Base-by-base conservation (phyloP, 1,140 invertebrate genomes). In the Parasteatoda tepidariorum region DNA sequence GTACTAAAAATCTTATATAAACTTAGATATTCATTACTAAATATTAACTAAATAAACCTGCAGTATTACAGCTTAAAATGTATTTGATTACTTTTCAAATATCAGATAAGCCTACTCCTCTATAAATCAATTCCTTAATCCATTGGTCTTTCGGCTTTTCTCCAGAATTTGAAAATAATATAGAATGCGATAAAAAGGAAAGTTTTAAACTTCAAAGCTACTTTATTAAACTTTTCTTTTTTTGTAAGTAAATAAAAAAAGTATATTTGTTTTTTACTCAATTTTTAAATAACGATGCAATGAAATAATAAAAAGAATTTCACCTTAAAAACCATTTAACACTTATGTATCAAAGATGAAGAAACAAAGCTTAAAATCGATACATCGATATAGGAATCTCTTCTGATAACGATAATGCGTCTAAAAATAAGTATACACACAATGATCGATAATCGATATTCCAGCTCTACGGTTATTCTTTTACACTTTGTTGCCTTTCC, bases 341-440 rank as follows among this genome's bases (percentile, higher is more conserved):
- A 59, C n/a, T 59, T 59, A 59, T 22, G 7, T 22, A 59, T 26
- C 57, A 22, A 7, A 7, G 24, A n/a, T 22, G 57, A 59, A 59
- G 24, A 59, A 22, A 59, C 57, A 59, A 59, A 22, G 57, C n/a
- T 7, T 26, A 59, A 59, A 62, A 75, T 75, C 73, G 28, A 75
- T 75, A 38, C n/a, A 75, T 75, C 73, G 28, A 75, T 75, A 38
- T 28, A 61, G 22, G 28, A 62, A 75, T 71, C 73, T 34, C 22
- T 28, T 62, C 30, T 61, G 73, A 75, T 75, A 75, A 75, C 57
- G 59, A 61, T 75, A 61, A 61, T 61, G 30, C 73, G 26, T 55
- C 55, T 41, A 75, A 75, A 48, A 75, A 62, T 75, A 61, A 61
- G 59, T 75, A 59, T 62, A 75, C 73, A 61, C 73, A 61, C 73